Base-by-base conservation (phyloP, 2,888 invertebrate genomes). In the Drosophila meridionalis region DNA sequence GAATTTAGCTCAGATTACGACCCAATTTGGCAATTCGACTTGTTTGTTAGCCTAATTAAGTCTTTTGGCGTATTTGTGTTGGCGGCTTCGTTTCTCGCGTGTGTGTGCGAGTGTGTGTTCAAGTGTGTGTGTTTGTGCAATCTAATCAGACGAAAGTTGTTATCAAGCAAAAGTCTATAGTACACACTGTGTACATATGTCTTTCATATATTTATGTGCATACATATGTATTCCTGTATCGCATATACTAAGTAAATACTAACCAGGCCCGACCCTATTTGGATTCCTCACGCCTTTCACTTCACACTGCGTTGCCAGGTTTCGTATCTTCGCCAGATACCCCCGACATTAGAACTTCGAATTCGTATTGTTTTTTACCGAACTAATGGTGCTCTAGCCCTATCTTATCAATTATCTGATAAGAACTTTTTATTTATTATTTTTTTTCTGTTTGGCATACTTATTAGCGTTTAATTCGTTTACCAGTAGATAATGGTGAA, bases 41-140 rank as follows among this genome's bases (percentile, higher is more conserved):
- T 89, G 88, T 88, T 87, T 82, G 81, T 67, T 57, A 73, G 81
- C 69, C 81, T 86, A 90, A 87, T 87, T 87, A 87, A 82, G 83
- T 64, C 80, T 73, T 71, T 77, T 73, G 72, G 69, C 55, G 48
- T 72, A 74, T 84, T 74, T 82, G 66, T 57, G 52, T 69, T 79
- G 58, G 57, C 34, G 47, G 45, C 36, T 73, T 56, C 63, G 47
- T 3, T 36, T 53, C 52, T 4, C 52, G 7, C 20, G 2, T 3
- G 9, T n/a, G 32, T n/a, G 28, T 30, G 20, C 11, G 34, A 11
- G 34, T 52, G 34, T 36, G 20, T 38, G 36, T 40, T 40, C 40
- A 40, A n/a, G 53, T 63, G 61, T 63, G 26, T 65, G 62, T 69
- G 67, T 77, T 59, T 75, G 66, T 65, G 81, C 67, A 76, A 87